Evolutionary conservation across 1,140 invertebrate species (phyloP), one percentile per base, ranked within the genome.

Genomic region (Solen grandis): DNA sequence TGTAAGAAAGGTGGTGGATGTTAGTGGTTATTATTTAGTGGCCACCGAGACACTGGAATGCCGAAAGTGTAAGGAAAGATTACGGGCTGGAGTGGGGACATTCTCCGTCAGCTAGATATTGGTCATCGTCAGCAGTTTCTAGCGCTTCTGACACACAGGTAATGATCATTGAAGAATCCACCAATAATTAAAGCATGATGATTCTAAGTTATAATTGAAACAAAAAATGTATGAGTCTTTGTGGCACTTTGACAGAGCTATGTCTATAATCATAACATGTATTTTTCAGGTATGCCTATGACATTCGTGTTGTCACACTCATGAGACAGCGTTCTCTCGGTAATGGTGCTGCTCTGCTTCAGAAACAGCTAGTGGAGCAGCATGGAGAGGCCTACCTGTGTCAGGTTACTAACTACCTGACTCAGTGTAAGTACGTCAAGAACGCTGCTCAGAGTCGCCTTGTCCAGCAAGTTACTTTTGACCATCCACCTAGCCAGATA

Each of bases 221-320:
- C n/a, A n/a, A n/a, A n/a, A n/a, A n/a, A n/a, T n/a, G n/a, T n/a
- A n/a, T n/a, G n/a, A n/a, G n/a, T n/a, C n/a, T n/a, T n/a, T n/a
- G n/a, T n/a, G n/a, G n/a, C n/a, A n/a, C n/a, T n/a, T n/a, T n/a
- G n/a, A n/a, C n/a, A n/a, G n/a, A n/a, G n/a, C n/a, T n/a, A n/a
- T n/a, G n/a, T n/a, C n/a, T n/a, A n/a, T n/a, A n/a, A n/a, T n/a
- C n/a, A n/a, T n/a, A n/a, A n/a, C n/a, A n/a, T n/a, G n/a, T n/a
- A n/a, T n/a, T n/a, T 76, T 76, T 52, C 60, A 76, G 62, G 29
- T 36, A 55, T 31, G 60, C 74, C n/a, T 66, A 62, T 55, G 74
- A 66, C 22, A 36, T 36, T 19, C 36, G 22, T 0, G 62, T 66
- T 13, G 33, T 76, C 5, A 65, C 74, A 46, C 2, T 76, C 5